Evolutionary conservation across 2,888 invertebrate species (phyloP).

Genomic region (Thera obeliscata): DNA sequence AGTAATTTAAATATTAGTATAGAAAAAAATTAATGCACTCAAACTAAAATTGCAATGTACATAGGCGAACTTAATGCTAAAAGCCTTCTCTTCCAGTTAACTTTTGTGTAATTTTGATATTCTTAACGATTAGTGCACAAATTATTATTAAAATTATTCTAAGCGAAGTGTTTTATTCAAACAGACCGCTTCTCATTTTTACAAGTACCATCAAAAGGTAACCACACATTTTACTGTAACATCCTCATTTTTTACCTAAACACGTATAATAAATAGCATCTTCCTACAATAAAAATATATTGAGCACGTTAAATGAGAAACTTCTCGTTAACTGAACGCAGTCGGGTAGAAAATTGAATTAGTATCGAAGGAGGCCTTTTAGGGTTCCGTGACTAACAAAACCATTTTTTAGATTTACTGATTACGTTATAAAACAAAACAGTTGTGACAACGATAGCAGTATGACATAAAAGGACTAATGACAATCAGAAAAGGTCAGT

Average conservation of each 20-base stretch:
- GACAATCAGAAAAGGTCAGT: too few species aligned
- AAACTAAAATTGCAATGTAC: too few species aligned
- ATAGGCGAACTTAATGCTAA: too few species aligned
- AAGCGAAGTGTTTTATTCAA: too few species aligned
- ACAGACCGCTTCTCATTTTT: not conserved
- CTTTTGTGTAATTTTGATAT: too few species aligned
- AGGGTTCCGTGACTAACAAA: constrained; percentile 42
- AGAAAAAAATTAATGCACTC: too few species aligned
- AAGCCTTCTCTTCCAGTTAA: too few species aligned
- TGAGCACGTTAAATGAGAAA: constrained; percentile 59
- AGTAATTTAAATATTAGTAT: too few species aligned
- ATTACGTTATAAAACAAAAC: not conserved
- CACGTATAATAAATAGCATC: constrained; percentile 41
- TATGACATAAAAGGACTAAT: too few species aligned
- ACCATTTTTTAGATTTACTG: not conserved
- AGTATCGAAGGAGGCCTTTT: constrained; percentile 58
- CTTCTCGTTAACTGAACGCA: constrained; percentile 64
- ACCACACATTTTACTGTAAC: constrained; percentile 23
- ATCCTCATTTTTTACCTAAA: constrained; percentile 18
- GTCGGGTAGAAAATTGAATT: constrained; percentile 65
- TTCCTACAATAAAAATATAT: constrained; percentile 55
- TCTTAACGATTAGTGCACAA: too few species aligned
- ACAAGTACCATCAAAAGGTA: constrained; percentile 15
- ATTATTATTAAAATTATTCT: too few species aligned
- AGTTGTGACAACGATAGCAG: too few species aligned